Conservation (phyloP, 2,113 vertebrate species). For the Nothobranchius furzeri region DNA sequence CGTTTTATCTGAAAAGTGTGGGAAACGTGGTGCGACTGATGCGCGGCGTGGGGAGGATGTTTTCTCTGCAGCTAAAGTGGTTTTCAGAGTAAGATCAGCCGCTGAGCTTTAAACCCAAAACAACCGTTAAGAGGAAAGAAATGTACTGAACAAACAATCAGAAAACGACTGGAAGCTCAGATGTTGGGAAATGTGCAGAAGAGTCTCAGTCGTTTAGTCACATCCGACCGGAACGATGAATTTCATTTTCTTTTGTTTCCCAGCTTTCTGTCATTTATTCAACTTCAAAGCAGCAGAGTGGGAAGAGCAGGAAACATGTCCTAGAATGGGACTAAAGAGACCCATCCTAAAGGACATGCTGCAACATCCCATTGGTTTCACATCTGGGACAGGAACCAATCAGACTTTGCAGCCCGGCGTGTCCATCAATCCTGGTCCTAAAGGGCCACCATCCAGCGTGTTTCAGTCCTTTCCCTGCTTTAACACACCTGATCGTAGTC, state of each 20-base stretch:
- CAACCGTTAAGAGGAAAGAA: not conserved
- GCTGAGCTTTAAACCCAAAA: not conserved
- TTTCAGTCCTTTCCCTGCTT: too few species aligned
- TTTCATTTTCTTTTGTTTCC: too few species aligned
- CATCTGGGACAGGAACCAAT: too few species aligned
- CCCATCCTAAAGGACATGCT: not conserved
- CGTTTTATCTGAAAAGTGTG: too few species aligned
- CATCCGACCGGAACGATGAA: too few species aligned
- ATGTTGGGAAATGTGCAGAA: not conserved
- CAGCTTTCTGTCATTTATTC: not conserved
- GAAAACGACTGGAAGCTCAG: not conserved
- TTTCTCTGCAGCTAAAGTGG: not conserved
- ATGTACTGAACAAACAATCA: not conserved
- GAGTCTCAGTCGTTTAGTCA: not conserved
- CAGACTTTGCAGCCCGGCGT: too few species aligned
- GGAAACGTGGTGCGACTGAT: not conserved
- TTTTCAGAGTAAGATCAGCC: not conserved
- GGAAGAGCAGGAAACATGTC: constrained; percentile 14
- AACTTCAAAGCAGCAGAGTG: not conserved
- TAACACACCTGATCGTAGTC: too few species aligned
- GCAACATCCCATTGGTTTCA: too few species aligned
- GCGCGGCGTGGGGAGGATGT: not conserved
- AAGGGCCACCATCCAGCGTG: too few species aligned
- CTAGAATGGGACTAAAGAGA: not conserved
- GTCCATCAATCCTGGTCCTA: too few species aligned